Conservation (phyloP, 2,113 vertebrate genomes). For the Petromus typicus region DNA sequence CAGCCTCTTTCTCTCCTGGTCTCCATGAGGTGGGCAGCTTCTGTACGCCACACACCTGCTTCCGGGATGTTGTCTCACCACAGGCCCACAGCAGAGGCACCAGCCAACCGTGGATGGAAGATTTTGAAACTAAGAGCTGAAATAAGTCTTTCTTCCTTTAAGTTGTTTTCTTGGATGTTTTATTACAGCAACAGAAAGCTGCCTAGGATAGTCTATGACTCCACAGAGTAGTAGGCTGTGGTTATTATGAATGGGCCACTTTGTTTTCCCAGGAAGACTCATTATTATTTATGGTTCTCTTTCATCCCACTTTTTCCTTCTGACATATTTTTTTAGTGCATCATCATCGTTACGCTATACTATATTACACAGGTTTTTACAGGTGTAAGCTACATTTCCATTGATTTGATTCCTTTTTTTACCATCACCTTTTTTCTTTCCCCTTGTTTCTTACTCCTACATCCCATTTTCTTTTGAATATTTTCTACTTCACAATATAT, state of each 20-base stretch:
- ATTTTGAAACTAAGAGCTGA: neutral
- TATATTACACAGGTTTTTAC: neutral
- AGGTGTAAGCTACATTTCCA: neutral
- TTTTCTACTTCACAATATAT: no score
- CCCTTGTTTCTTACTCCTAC: no score
- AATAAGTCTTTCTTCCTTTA: neutral
- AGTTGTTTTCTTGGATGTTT: neutral
- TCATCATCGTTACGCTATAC: neutral
- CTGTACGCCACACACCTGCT: neutral
- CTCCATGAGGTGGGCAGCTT: neutral
- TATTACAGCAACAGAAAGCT: neutral
- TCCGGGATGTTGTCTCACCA: neutral
- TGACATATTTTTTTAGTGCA: neutral
- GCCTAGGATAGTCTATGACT: neutral
- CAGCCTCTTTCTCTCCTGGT: neutral
- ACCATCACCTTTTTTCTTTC: no score
- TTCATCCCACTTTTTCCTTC: neutral
- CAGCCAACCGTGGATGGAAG: neutral
- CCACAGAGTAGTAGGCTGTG: neutral
- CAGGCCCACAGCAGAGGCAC: neutral
- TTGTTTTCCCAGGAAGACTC: neutral
- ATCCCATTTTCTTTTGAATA: no score
- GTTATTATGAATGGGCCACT: neutral
- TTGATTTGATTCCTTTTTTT: neutral
- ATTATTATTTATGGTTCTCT: neutral